Evolutionary conservation across 1,140 invertebrate genomes (phyloP).

Genomic region (Radopholus similis): DNA sequence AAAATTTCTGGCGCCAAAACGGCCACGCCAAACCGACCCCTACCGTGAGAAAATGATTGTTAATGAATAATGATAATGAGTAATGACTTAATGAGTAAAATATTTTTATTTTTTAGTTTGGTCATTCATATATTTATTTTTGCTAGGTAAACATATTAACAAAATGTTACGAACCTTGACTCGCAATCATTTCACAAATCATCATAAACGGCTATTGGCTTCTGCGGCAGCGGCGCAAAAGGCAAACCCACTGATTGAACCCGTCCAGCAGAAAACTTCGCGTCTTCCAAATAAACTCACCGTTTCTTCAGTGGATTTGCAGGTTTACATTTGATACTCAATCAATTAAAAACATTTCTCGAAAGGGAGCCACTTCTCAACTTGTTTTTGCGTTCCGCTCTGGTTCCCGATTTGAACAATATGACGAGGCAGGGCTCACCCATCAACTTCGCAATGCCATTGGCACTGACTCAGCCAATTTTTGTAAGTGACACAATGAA

Average conservation of each 20-base stretch:
- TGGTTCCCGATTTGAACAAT: conserved; percentile 50
- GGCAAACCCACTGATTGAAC: conserved; percentile 6
- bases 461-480: conserved; percentile 51
- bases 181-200: no score
- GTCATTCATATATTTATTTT: no score
- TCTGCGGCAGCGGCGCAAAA: conserved; percentile 1
- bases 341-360: not conserved
- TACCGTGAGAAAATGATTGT: no score
- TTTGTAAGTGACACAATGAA: not conserved
- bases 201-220: no score
- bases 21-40: no score
- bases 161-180: no score
- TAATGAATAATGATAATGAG: no score
- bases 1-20: no score
- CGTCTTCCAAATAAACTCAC: conserved; percentile 45
- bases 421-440: conserved; percentile 51
- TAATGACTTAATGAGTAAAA: no score
- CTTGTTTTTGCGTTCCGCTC: conserved; percentile 56
- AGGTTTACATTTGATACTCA: not conserved
- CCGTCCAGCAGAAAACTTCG: conserved; percentile 46
- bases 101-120: no score
- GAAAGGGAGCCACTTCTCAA: conserved; percentile 44
- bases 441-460: conserved; percentile 52
- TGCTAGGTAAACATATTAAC: no score
- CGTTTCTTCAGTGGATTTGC: conserved; percentile 49